phyloP scores from a whole-genome alignment of 2,797 vertebrate genomes.

The Orestias chungarensis region DNA sequence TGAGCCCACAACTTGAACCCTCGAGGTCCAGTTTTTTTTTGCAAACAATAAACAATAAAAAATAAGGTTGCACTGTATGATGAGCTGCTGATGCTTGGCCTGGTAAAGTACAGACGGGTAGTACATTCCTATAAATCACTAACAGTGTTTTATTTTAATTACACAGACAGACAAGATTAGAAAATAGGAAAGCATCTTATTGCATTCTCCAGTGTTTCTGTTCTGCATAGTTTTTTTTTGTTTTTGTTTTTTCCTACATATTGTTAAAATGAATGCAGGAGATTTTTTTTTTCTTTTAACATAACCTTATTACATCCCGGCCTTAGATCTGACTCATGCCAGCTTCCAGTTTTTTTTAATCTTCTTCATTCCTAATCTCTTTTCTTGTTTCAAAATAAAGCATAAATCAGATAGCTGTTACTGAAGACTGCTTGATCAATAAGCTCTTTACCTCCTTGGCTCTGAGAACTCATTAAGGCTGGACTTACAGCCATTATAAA shows the following conservation, averaged over 20 bases:
- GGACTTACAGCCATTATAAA: slow-evolving; percentile 28
- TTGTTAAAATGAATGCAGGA: background rate
- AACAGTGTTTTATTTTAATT: too few relatives aligned
- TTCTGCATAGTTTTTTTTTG: too few relatives aligned
- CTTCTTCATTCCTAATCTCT: slow-evolving; percentile 1
- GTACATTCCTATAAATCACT: too few relatives aligned
- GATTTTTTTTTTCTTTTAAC: background rate
- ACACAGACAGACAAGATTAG: background rate
- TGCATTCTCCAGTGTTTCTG: background rate
- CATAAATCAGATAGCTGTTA: slow-evolving; percentile 37
- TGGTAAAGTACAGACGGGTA: background rate
- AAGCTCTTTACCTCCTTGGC: slow-evolving; percentile 15
- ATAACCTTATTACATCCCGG: slow-evolving; percentile 5
- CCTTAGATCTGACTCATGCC: background rate
- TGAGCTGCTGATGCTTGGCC: background rate
- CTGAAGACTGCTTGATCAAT: slow-evolving; percentile 44
- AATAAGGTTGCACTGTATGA: too few relatives aligned
- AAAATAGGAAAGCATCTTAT: background rate
- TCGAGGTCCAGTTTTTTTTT: too few relatives aligned
- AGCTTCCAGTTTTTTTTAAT: background rate
- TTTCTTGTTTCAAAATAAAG: slow-evolving; percentile 26
- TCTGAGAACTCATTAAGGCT: slow-evolving; percentile 35
- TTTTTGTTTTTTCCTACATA: too few relatives aligned
- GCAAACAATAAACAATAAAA: too few relatives aligned
- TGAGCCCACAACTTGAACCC: too few relatives aligned